phyloP scores from a whole-genome alignment of 1,140 invertebrate species.

The Amphibalanus amphitrite region DNA sequence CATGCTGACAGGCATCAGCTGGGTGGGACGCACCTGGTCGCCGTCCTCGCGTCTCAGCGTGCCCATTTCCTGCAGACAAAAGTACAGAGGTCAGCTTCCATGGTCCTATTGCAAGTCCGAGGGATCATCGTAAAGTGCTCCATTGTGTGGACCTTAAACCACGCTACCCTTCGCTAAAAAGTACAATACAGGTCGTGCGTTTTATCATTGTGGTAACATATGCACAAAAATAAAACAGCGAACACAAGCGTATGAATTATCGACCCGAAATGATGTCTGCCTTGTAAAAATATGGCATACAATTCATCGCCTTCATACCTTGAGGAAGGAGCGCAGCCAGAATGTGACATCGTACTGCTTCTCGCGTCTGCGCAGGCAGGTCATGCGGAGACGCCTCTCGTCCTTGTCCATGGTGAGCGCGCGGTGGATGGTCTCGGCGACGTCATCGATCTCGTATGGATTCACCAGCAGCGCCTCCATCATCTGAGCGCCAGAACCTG shows the following conservation, averaged over 20 bases:
- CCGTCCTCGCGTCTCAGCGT: slow-evolving; percentile 40
- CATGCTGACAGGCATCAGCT: slow-evolving; percentile 64
- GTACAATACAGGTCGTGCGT: too few species aligned
- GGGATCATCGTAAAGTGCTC: too few species aligned
- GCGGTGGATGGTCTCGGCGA: slow-evolving; percentile 64
- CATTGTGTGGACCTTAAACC: too few species aligned
- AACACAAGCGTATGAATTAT: too few species aligned
- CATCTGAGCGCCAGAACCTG: slow-evolving; percentile 19
- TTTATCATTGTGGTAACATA: too few species aligned
- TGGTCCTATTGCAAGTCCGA: too few species aligned
- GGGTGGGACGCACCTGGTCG: slow-evolving; percentile 57
- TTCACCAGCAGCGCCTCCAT: slow-evolving; percentile 50
- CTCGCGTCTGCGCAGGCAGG: slow-evolving; percentile 58
- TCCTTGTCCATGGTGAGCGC: slow-evolving; percentile 79
- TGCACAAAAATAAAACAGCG: too few species aligned
- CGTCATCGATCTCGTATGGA: slow-evolving; percentile 71
- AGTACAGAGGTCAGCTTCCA: too few species aligned
- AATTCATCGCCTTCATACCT: too few species aligned
- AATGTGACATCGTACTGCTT: slow-evolving; percentile 56
- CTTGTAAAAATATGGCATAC: too few species aligned
- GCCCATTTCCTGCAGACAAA: slow-evolving; percentile 6
- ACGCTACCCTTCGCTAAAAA: too few species aligned
- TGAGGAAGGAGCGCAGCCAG: slow-evolving; percentile 74
- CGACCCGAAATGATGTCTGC: too few species aligned
- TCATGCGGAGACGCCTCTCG: slow-evolving; percentile 69